Evolutionary conservation across 2,888 invertebrate species (phyloP), one percentile per base, ranked within the genome.

Genomic region (Drosophila nr. perissopoda): DNA sequence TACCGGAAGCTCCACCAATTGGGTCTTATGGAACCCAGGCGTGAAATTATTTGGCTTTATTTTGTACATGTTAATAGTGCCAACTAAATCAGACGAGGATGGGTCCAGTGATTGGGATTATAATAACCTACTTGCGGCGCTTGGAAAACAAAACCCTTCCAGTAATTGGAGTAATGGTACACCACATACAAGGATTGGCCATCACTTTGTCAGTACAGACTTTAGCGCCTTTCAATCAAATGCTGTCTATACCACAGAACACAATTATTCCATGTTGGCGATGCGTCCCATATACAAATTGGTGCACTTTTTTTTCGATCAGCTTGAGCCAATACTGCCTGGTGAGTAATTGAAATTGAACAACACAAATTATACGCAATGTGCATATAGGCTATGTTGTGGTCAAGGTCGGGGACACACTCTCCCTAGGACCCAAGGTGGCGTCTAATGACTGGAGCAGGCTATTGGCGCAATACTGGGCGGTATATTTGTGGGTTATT

Each of bases 341-440:
- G 51, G 51, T 51, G 1, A 51, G 51, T 29, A 8, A 13, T 51
- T 27, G 29, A 11, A 29, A 11, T n/a, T 29, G n/a, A 29, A 6
- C 10, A 18, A 27, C 5, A 18, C 29, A 51, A 18, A 11, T 51
- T 29, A 29, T 27, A n/a, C 25, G 4, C 51, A 2, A n/a, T 18
- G 11, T 29, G 51, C 11, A 29, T 29, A 18, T 18, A 51, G 51
- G 51, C 11, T 51, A 51, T n/a, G 51, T 51, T 51, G 51, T 29
- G 29, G 51, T 51, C 29, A 51, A 29, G 5, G 13, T 29, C 18
- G 27, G 27, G 18, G n/a, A 51, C 11, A 29, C 7, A 13, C 51
- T 51, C 51, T 27, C 27, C 51, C 18, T 51, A 11, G 51, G 51
- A 1, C 51, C 51, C 2, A 51, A 11, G 6, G 51, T 51, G 51